phyloP scores from a whole-genome alignment of 2,797 vertebrate genomes.

The Syngnathus acus region DNA sequence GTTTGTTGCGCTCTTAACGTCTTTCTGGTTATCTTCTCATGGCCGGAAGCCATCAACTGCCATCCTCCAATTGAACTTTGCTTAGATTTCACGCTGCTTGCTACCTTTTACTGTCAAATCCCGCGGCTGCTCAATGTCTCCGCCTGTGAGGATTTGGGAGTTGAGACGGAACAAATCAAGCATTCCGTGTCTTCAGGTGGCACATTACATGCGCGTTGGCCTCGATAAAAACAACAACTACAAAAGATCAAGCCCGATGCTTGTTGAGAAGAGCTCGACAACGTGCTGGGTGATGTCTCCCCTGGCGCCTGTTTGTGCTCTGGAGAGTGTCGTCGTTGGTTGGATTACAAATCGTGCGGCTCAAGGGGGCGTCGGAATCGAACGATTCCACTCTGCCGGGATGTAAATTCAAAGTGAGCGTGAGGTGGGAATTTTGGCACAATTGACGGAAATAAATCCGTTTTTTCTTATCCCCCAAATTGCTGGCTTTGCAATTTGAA shows the following conservation, averaged over 20 bases:
- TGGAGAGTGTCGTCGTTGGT: neutral
- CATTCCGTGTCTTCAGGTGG: neutral
- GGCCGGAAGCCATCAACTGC: neutral
- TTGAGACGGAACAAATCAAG: neutral
- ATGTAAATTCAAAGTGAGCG: neutral
- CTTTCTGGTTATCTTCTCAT: neutral
- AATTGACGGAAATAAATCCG: too few species aligned
- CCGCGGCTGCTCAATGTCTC: neutral
- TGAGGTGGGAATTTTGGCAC: too few species aligned
- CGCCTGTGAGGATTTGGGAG: neutral
- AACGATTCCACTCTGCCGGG: neutral
- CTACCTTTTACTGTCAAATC: neutral
- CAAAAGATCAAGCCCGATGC: neutral
- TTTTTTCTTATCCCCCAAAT: too few species aligned
- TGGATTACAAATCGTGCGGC: neutral
- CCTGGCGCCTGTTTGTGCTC: neutral
- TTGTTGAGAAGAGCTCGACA: neutral
- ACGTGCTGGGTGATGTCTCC: neutral
- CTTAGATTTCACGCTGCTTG: neutral
- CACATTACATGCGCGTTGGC: neutral
- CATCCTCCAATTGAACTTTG: neutral
- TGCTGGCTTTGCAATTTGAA: too few species aligned
- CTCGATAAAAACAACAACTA: neutral
- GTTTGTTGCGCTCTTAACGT: neutral
- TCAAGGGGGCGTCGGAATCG: neutral